phyloP scores from a whole-genome alignment of 2,113 vertebrate genomes.

The Galemys pyrenaicus region DNA sequence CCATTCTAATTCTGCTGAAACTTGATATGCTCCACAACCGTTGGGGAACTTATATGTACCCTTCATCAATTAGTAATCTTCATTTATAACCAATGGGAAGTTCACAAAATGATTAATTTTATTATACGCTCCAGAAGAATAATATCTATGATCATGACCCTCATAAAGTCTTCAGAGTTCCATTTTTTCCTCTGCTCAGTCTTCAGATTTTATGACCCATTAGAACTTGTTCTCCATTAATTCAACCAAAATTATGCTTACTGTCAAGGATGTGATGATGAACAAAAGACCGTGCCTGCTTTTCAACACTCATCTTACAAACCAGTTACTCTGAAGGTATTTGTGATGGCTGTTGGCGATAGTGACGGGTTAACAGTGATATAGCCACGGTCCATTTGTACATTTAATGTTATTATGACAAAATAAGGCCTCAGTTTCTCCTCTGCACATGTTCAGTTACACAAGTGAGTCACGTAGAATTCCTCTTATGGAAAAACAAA shows the following conservation, averaged over 20 bases:
- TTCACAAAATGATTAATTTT: conserved; percentile 65
- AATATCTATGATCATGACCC: neutral
- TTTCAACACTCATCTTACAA: neutral
- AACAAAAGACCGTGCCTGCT: neutral
- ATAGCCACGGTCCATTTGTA: neutral
- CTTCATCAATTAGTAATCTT: conserved; percentile 74
- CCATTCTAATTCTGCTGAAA: conserved; percentile 60
- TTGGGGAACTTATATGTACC: conserved; percentile 66
- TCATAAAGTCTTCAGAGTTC: conserved; percentile 40
- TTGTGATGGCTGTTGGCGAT: neutral
- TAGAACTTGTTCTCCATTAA: conserved; percentile 36
- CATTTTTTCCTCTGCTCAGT: conserved; percentile 43
- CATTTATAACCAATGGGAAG: conserved; percentile 62
- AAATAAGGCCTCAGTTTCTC: neutral
- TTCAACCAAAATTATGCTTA: conserved; percentile 42
- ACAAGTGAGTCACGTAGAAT: neutral
- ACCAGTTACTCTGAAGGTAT: neutral
- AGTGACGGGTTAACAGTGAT: neutral
- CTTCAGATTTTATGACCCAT: conserved; percentile 62
- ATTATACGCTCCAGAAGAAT: conserved; percentile 46
- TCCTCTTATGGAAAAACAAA: conserved; percentile 16
- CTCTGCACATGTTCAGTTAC: neutral
- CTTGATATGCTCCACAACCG: conserved; percentile 58
- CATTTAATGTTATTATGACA: neutral
- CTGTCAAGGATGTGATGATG: neutral